These are phyloP conservation scores for Apamea epomidion DNA, from an alignment of 2,888 invertebrate species.

Conservation along the genomic window DNA sequence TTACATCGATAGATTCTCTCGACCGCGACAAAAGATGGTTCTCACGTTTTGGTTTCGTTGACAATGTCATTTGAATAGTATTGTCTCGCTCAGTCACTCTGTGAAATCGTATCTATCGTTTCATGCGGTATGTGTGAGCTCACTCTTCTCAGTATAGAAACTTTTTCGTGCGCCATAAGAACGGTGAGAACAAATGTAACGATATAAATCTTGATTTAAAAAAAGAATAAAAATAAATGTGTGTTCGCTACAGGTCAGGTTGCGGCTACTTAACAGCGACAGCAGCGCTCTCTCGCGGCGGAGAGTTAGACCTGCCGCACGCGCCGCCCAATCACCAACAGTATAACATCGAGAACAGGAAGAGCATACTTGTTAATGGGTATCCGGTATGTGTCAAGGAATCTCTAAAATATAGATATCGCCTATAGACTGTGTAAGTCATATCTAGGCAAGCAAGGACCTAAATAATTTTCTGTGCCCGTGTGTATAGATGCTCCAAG, in stretches of 20 bases:
- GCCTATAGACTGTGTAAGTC: not conserved
- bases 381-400: constrained; percentile 79
- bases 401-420: not conserved
- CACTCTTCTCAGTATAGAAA: not conserved
- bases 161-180: not conserved
- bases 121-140: not conserved
- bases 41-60: not conserved
- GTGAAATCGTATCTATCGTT: not conserved
- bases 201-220: not conserved
- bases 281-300: constrained; percentile 84
- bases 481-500: not conserved
- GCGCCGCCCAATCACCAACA: constrained; percentile 68
- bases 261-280: constrained; percentile 83
- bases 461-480: not conserved
- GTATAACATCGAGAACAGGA: constrained; percentile 81
- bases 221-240: not conserved
- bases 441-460: not conserved
- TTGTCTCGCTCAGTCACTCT: not conserved
- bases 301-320: constrained; percentile 82
- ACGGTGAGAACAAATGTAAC: not conserved
- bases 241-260: constrained; percentile 68
- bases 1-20: not conserved
- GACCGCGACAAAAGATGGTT: not conserved
- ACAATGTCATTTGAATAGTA: not conserved
- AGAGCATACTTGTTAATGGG: constrained; percentile 89